Evolutionary conservation across 2,888 invertebrate genomes (phyloP).

Genomic region (Acrocera orbiculus): DNA sequence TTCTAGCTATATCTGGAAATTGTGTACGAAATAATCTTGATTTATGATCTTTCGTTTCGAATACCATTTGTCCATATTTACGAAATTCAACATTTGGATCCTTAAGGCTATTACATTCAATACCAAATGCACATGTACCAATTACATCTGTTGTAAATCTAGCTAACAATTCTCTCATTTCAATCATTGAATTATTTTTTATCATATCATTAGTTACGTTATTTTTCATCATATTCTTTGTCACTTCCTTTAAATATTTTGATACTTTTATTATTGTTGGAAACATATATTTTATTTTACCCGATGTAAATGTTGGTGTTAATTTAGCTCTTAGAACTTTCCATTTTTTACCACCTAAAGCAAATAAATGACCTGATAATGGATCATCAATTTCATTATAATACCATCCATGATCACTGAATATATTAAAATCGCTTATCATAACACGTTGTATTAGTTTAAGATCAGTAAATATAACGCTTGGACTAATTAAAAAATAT

Average conservation of each 20-base stretch:
- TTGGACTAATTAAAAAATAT: slow-evolving; percentile 8
- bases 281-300: slow-evolving; percentile 34
- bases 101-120: slow-evolving; percentile 31
- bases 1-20: slow-evolving; percentile 18
- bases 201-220: too few relatives aligned
- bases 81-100: slow-evolving; percentile 29
- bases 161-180: slow-evolving; percentile 27
- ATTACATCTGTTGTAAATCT: slow-evolving; percentile 36
- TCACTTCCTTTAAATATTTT: slow-evolving; percentile 26
- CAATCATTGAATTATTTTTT: slow-evolving; percentile 20
- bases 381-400: slow-evolving; percentile 18
- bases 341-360: slow-evolving; percentile 27
- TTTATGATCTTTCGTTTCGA: too few relatives aligned
- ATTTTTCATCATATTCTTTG: slow-evolving; percentile 20
- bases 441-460: slow-evolving; percentile 17
- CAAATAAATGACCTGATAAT: slow-evolving; percentile 16
- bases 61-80: slow-evolving; percentile 17
- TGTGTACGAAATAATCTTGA: slow-evolving; percentile 17
- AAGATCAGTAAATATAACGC: slow-evolving; percentile 10
- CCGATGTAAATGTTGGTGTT: slow-evolving; percentile 33
- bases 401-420: slow-evolving; percentile 17
- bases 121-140: slow-evolving; percentile 33
- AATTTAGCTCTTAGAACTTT: slow-evolving; percentile 29
- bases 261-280: slow-evolving; percentile 20
- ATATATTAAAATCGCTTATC: slow-evolving; percentile 19